phyloP scores from a whole-genome alignment of 2,888 invertebrate species.

The Thysanoteuthis rhombus region DNA sequence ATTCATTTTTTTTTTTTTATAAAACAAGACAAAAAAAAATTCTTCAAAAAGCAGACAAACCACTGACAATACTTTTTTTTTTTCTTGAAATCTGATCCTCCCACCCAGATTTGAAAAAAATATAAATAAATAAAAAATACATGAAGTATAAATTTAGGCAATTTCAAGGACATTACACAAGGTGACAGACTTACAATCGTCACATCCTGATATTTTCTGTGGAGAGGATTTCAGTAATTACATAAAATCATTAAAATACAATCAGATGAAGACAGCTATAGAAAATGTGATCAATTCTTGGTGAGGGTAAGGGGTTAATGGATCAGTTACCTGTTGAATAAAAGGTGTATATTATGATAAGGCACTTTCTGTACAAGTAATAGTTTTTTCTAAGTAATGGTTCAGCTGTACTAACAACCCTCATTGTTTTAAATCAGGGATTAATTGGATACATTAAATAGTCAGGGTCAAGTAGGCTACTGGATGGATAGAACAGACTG shows the following conservation, averaged over 20 bases:
- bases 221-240: neutral
- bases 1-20: no score
- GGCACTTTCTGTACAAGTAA: neutral
- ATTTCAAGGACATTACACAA: neutral
- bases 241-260: neutral
- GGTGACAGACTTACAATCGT: neutral
- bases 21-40: no score
- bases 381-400: neutral
- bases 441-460: no score
- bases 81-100: no score
- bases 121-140: neutral
- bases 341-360: neutral
- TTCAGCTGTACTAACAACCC: neutral
- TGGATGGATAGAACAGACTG: neutral
- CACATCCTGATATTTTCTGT: neutral
- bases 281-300: neutral
- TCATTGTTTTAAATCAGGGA: neutral
- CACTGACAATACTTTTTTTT: no score
- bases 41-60: no score
- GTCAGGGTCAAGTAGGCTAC: neutral
- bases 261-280: neutral
- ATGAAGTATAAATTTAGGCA: neutral
- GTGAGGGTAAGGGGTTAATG: neutral
- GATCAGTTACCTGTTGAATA: neutral
- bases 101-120: neutral